These are phyloP conservation scores for Eupristina koningsbergeri DNA, from an alignment of 1,140 invertebrate genomes.

Conservation along the genomic window DNA sequence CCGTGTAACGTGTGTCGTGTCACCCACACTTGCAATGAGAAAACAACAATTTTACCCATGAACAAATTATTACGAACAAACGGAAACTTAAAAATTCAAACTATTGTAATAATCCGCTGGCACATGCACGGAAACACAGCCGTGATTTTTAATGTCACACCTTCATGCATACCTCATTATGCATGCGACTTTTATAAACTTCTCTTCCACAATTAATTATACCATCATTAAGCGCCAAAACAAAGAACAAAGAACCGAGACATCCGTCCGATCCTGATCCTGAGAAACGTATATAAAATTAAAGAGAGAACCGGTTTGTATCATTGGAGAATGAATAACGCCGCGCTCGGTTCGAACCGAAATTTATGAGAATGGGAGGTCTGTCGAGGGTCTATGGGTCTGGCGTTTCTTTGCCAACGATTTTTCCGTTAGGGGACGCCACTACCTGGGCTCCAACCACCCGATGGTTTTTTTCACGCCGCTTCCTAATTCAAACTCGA, in stretches of 20 bases:
- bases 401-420: background rate
- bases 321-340: background rate
- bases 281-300: conserved; percentile 12
- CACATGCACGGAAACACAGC: background rate
- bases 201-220: conserved; percentile 23
- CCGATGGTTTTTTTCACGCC: too few species aligned
- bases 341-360: background rate
- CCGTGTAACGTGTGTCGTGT: too few species aligned
- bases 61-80: background rate
- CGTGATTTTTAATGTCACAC: background rate
- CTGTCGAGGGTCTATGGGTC: background rate
- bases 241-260: conserved; percentile 2
- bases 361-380: background rate
- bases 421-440: conserved; percentile 45
- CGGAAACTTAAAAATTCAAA: background rate
- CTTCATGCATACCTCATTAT: background rate
- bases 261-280: background rate
- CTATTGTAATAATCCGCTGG: too few species aligned
- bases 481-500: too few species aligned
- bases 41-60: too few species aligned
- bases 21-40: too few species aligned
- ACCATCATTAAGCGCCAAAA: background rate
- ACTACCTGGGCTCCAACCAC: background rate
- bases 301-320: conserved; percentile 39
- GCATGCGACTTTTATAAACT: background rate